Conservation (phyloP, 2,113 vertebrate genomes). For the Chunga burmeisteri region DNA sequence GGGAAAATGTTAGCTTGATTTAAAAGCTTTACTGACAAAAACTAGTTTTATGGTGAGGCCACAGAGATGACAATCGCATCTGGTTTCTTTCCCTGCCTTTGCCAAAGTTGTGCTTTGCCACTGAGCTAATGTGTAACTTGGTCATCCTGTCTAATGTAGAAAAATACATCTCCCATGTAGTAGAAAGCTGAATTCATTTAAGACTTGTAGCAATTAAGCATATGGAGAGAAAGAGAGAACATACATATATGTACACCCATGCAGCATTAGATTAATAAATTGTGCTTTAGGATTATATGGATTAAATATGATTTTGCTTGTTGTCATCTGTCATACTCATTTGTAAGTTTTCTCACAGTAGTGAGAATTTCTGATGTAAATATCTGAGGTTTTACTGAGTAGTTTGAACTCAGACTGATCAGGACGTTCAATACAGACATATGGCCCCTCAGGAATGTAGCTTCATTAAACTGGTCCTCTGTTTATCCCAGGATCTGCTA, state of each 20-base stretch:
- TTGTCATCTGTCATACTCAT: neutral
- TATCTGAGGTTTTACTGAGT: neutral
- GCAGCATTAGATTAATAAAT: neutral
- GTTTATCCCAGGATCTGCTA: neutral
- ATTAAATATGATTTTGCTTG: neutral
- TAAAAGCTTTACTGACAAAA: neutral
- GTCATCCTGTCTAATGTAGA: neutral
- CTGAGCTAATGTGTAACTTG: neutral
- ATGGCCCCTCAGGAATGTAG: neutral
- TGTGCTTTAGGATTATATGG: neutral
- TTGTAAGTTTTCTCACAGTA: neutral
- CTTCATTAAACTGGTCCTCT: neutral
- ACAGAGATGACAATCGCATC: neutral
- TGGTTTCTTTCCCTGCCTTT: neutral
- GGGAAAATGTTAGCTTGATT: neutral
- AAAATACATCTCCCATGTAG: neutral
- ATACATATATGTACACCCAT: neutral
- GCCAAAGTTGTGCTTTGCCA: neutral
- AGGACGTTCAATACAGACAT: neutral
- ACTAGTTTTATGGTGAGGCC: neutral
- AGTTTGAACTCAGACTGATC: neutral
- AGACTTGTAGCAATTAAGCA: neutral
- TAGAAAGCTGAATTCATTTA: neutral
- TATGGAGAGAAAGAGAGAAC: neutral
- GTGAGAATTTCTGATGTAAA: neutral